These are phyloP conservation scores for Gymnosoma rotundatum DNA, from an alignment of 2,888 invertebrate species.

Conservation along the genomic window DNA sequence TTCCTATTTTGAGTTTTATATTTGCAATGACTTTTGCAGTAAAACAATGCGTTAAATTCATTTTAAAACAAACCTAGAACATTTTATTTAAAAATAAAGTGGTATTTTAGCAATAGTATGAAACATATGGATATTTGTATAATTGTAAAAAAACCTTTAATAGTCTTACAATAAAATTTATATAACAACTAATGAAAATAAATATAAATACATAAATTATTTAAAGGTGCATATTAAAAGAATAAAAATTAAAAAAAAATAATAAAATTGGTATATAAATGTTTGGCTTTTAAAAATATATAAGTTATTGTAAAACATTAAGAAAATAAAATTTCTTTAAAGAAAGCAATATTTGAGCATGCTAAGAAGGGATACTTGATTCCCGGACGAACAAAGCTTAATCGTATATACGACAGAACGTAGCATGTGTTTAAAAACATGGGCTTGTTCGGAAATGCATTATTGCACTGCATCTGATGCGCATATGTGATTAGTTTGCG, in stretches of 20 bases:
- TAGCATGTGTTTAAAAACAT: slow-evolving; percentile 25
- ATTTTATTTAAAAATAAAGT: slow-evolving; percentile 41
- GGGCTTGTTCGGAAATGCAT: too few species aligned
- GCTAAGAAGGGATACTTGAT: slow-evolving; percentile 17
- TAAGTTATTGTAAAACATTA: slow-evolving; percentile 52
- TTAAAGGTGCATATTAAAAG: slow-evolving; percentile 54
- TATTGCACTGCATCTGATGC: too few species aligned
- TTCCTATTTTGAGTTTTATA: slow-evolving; percentile 27
- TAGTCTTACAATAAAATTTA: slow-evolving; percentile 25
- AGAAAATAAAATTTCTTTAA: slow-evolving; percentile 49
- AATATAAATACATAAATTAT: slow-evolving; percentile 20
- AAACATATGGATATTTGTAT: slow-evolving; percentile 69
- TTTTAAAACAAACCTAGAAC: too few species aligned
- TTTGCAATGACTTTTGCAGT: slow-evolving; percentile 18
- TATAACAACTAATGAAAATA: slow-evolving; percentile 45
- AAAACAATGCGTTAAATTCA: slow-evolving; percentile 28
- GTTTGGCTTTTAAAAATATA: slow-evolving; percentile 61
- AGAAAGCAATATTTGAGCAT: slow-evolving; percentile 67
- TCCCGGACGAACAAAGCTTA: slow-evolving; percentile 1
- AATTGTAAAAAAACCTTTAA: slow-evolving; percentile 61
- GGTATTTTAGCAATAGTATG: slow-evolving; percentile 58
- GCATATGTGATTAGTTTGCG: too few species aligned
- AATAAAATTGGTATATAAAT: slow-evolving; percentile 59
- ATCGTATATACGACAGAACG: slow-evolving; percentile 14
- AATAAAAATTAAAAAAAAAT: slow-evolving; percentile 8